phyloP scores from a whole-genome alignment of 1,140 invertebrate genomes.

The Anthonomus grandis region DNA sequence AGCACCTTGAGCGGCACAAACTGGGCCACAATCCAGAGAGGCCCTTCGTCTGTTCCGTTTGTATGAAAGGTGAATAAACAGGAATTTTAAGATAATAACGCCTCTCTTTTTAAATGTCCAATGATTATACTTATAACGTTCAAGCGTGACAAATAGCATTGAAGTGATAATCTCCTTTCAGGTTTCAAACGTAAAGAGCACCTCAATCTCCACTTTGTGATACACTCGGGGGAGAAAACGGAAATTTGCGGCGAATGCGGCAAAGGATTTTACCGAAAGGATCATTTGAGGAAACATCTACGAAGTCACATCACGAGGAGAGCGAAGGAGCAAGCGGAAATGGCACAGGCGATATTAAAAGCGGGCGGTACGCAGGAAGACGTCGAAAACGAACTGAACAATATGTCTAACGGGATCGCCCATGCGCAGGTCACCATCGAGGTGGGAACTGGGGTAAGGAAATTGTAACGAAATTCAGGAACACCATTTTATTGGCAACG shows the following conservation, averaged over 20 bases:
- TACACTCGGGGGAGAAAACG: slow-evolving; percentile 78
- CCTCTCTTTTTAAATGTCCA: no score
- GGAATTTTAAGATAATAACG: not conserved
- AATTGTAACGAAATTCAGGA: not conserved
- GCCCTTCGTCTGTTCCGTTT: slow-evolving; percentile 72
- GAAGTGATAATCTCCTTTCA: not conserved
- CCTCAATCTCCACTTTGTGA: slow-evolving; percentile 73
- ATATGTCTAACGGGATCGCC: slow-evolving; percentile 15
- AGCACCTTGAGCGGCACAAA: slow-evolving; percentile 76
- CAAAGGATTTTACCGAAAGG: slow-evolving; percentile 80
- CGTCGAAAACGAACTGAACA: slow-evolving; percentile 12
- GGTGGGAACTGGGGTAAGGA: slow-evolving; percentile 51
- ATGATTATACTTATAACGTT: not conserved
- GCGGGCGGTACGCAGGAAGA: slow-evolving; percentile 20
- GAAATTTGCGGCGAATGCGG: slow-evolving; percentile 64
- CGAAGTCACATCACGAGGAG: slow-evolving; percentile 70
- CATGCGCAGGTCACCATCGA: slow-evolving; percentile 57
- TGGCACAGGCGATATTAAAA: slow-evolving; percentile 27
- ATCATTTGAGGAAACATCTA: slow-evolving; percentile 74
- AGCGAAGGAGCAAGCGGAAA: slow-evolving; percentile 50
- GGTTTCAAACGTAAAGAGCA: slow-evolving; percentile 76
- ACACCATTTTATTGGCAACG: no score
- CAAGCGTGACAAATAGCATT: not conserved
- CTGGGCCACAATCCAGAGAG: slow-evolving; percentile 74
- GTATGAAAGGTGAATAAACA: slow-evolving; percentile 59